Base-by-base conservation (phyloP, 92 coral and sea anemone genomes). In the Micromussa lordhowensis region DNA sequence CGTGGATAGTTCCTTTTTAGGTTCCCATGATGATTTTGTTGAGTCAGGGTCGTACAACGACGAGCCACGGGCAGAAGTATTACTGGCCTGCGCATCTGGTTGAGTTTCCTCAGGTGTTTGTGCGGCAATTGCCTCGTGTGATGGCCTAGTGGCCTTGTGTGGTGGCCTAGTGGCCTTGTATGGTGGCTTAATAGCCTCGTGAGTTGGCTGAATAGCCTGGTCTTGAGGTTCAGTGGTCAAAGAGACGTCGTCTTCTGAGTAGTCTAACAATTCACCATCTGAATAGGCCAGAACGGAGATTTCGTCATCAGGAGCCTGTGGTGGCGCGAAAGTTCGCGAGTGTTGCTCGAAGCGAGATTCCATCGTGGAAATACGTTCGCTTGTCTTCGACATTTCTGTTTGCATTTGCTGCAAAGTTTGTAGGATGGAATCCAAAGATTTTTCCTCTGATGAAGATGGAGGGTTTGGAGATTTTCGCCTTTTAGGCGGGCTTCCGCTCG, bases 191-290 rank as follows among this genome's bases (percentile, higher is more conserved):
- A 12, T 77, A 66, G 81, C 81, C 66, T 57, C 28, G 66, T 77
- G 81, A 6, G 66, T n/a, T 79, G 83, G 83, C 83, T 79, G 29
- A 57, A 28, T 79, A 79, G 83, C 70, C 83, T 79, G 44, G 70
- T 58, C 26, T 77, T 77, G 32, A 5, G 66, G 63, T 34, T 77
- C 64, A 77, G 19, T 49, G n/a, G 66, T 64, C 66, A 77, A 48
- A 2, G 81, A 53, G 12, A 26, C 63, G 31, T 16, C 24, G n/a
- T 77, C 81, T 49, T 77, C 66, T 12, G n/a, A n/a, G n/a, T n/a
- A n/a, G n/a, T n/a, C n/a, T n/a, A n/a, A n/a, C n/a, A 75, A 38
- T 38, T 35, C 79, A 7, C 24, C 32, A 77, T 77, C 32, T 12
- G 63, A 77, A 22, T 40, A 44, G 59, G 63, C 81, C 63, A 44